Evolutionary conservation across 92 coral and sea anemone genomes (phyloP), one percentile per base, ranked within the genome.

Genomic region (Anthopleura xanthogrammica): DNA sequence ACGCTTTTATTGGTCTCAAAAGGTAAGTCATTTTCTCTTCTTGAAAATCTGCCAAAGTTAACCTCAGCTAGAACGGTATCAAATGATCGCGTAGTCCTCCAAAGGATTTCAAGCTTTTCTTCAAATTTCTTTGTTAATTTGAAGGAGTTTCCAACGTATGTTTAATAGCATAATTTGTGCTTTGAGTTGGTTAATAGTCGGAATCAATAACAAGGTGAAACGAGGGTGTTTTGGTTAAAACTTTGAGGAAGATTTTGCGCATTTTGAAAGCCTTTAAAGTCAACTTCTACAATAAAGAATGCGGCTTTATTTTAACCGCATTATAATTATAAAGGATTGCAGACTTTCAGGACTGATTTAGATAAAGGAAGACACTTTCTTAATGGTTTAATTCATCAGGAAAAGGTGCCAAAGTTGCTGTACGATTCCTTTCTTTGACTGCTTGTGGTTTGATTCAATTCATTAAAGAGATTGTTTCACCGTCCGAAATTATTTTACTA

Each of bases 21-120:
- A 81, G 84, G 84, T 81, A 52, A 68, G 84, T 17, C 4, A 7
- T 12, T 41, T 62, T 20, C 43, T 4, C 16, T 68, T 43, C 50
- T 60, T 80, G 83, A 39, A 80, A 40, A 19, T 39, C 66, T 39
- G 82, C 82, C 82, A 79, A 79, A 36, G 58, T 78, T 78, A 41
- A 58, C 73, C 58, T 14, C 17, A 60, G 41, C 36, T 29, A 29
- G 0, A 24, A n/a, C 19, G 50, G 54, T 81, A 50, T 81, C 77
- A 81, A 57, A 81, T 81, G 77, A 41, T 81, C 60, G 42, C 74
- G 72, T 23, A n/a, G 36, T 29, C 36, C 36, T 65, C 40, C 36
- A 2, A 36, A 68, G 16, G 42, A 68, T 68, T 23, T 68, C 74
- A 12, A 68, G 74, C 41, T 68, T 68, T 68, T 14, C 41, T 68